Conservation (phyloP, 2,797 vertebrate genomes). For the Galagoides demidoff region DNA sequence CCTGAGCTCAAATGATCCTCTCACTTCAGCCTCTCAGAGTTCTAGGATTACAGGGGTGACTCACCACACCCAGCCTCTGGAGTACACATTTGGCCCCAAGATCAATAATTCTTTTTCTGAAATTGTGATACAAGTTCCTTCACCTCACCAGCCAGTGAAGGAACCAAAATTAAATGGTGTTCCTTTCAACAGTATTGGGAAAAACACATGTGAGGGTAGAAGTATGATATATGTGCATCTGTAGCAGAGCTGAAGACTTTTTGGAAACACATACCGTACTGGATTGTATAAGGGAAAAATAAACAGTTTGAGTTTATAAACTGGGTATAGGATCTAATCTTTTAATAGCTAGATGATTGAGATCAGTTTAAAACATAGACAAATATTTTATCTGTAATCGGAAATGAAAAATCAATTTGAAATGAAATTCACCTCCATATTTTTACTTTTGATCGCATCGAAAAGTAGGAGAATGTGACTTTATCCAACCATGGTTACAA, state of each 20-base stretch:
- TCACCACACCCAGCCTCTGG: too few species aligned
- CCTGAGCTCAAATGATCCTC: too few species aligned
- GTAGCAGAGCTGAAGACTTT: background rate
- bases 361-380: background rate
- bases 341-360: background rate
- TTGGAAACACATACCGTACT: background rate
- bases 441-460: conserved; percentile 10
- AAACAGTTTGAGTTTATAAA: background rate
- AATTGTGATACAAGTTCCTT: background rate
- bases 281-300: background rate
- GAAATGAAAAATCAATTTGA: conserved; percentile 37
- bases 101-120: background rate
- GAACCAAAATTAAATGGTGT: background rate
- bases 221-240: background rate
- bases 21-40: too few species aligned
- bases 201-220: background rate
- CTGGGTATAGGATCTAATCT: background rate
- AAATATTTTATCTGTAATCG: background rate
- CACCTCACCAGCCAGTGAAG: background rate
- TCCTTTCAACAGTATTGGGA: background rate
- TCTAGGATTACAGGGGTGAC: too few species aligned
- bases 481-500: background rate
- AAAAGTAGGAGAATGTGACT: background rate
- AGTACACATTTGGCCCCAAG: background rate
- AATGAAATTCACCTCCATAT: background rate